Base-by-base conservation (phyloP, 2,113 vertebrate species). In the Danionella cerebrum region DNA sequence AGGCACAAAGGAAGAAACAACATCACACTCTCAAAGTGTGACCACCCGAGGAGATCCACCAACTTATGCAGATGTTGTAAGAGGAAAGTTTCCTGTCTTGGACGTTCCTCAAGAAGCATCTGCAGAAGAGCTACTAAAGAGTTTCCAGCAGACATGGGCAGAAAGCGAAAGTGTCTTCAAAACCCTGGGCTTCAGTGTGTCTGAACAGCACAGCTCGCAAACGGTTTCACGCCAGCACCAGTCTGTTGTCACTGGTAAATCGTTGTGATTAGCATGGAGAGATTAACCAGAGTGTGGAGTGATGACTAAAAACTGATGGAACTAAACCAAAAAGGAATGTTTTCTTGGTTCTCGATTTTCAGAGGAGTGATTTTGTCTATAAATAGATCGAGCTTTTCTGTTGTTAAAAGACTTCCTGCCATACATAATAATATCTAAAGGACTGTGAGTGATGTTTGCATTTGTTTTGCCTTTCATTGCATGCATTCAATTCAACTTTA, bases 1-100 rank as follows among this genome's bases (percentile, higher is more conserved):
- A 0, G 85, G 81, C 47, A 75, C 79, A 0, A 83, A 76, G 65
- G 81, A 69, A 1, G 68, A 76, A 2, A 67, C 60, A 2, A 83
- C 84, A 19, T 59, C 53, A 38, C 81, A 80, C 44, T 80, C 86
- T 36, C 83, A 86, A 66, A 80, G 73, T 47, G 69, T 87, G 6
- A 70, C 78, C 53, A 75, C 80, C 31, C 85, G 86, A 7, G 89
- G 85, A 0, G 91, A 83, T 38, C 94, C 94, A 7, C 94, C 94
- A 0, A 93, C 92, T 21, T 96, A 96, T 5, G 92, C 94, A 19
- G 94, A 95, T 41, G 94, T 96, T 21, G 88, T 96, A 22, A 83
- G 87, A 31, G 94, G 93, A 12, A 83, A 80, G 1, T 87, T 90
- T 6, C 74, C 70, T 0, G 76, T 73, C 1, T 76, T 91, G 2